Percentiles rank a stretch among this genome's conserved stretches.
Evolutionary conservation across 2,888 invertebrate genomes (phyloP).

Genomic region (Eupithecia tripunctaria): DNA sequence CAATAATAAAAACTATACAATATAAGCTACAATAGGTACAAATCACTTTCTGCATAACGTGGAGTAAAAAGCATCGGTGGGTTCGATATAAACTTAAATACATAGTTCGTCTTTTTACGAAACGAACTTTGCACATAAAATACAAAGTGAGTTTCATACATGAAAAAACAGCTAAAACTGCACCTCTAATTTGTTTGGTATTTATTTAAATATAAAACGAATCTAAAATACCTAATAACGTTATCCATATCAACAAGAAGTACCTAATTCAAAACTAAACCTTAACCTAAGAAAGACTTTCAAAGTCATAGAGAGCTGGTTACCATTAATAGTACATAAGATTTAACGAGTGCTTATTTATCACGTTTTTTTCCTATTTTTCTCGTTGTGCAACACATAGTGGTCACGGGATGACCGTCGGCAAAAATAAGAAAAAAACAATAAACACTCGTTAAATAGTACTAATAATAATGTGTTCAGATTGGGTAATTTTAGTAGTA

Average conservation of each 20-base stretch:
- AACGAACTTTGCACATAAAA: neutral
- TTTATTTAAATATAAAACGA: neutral
- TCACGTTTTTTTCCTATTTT: too few relatives aligned
- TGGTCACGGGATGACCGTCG: too few relatives aligned
- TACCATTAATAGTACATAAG: too few relatives aligned
- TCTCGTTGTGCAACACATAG: too few relatives aligned
- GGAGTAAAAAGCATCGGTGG: neutral
- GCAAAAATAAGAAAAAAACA: too few relatives aligned
- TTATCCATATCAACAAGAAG: neutral
- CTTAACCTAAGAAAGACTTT: slow-evolving; percentile 2
- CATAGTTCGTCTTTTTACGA: neutral
- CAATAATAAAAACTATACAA: neutral
- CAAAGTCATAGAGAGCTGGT: neutral
- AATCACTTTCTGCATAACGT: neutral
- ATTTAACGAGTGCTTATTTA: too few relatives aligned
- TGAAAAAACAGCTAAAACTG: neutral
- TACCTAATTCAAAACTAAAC: neutral
- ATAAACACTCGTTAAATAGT: too few relatives aligned
- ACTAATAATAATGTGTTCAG: too few relatives aligned
- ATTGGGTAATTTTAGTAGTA: too few relatives aligned
- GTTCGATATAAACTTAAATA: neutral
- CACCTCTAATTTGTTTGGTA: neutral
- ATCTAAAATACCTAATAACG: neutral
- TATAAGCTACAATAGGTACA: neutral
- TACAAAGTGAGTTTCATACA: neutral